phyloP scores from a whole-genome alignment of 2,888 invertebrate species.

The Drosophila percnosoma region DNA sequence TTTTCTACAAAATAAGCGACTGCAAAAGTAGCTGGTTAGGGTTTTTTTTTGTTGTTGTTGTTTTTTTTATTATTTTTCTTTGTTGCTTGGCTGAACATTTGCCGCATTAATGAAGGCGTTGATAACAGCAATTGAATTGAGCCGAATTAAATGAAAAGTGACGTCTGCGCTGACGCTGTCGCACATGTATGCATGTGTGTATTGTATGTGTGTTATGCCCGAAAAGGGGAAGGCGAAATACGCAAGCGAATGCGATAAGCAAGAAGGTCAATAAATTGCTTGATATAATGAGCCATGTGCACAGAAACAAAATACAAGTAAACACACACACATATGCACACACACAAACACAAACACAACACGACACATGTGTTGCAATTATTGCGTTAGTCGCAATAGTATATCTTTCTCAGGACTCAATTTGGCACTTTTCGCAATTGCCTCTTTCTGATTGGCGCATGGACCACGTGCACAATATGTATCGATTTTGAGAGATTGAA shows the following conservation, averaged over 20 bases:
- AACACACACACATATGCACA: slow-evolving; percentile 2
- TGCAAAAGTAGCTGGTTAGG: slow-evolving; percentile 32
- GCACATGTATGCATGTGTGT: background rate
- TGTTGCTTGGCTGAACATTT: slow-evolving; percentile 24
- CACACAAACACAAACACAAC: background rate
- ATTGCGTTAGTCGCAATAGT: slow-evolving; percentile 9
- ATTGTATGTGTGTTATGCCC: slow-evolving; percentile 19
- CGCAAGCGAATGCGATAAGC: slow-evolving; percentile 68
- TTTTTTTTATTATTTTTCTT: slow-evolving; percentile 13
- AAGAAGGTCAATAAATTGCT: slow-evolving; percentile 75
- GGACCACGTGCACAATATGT: slow-evolving; percentile 44
- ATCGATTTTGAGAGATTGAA: background rate
- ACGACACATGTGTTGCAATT: background rate
- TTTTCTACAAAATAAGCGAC: slow-evolving; percentile 18
- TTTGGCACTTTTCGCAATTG: slow-evolving; percentile 9
- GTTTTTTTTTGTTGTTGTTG: background rate
- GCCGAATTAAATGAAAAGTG: slow-evolving; percentile 39
- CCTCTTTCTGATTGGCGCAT: slow-evolving; percentile 40
- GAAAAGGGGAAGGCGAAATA: slow-evolving; percentile 47
- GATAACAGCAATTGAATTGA: slow-evolving; percentile 44
- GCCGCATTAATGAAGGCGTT: slow-evolving; percentile 20
- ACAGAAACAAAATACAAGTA: slow-evolving; percentile 30
- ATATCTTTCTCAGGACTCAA: slow-evolving; percentile 10
- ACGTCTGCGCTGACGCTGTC: slow-evolving; percentile 41
- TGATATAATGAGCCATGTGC: slow-evolving; percentile 61